Base-by-base conservation (phyloP, 2,113 vertebrate genomes). In the Seriola rivoliana region DNA sequence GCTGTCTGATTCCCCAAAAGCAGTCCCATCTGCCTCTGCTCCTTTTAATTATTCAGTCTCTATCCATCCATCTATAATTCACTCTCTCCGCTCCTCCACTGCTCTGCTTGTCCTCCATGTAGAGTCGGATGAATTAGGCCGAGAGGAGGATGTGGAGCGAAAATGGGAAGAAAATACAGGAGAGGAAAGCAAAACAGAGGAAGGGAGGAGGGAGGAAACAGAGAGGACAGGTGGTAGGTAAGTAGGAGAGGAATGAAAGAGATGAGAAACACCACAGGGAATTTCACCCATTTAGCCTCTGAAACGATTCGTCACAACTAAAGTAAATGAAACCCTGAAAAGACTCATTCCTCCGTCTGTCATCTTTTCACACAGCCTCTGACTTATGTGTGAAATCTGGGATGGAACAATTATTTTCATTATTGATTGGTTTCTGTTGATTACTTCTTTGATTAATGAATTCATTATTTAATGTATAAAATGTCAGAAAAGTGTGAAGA, bases 31-130 rank as follows among this genome's bases (percentile, higher is more conserved):
- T 86, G 78, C 58, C 78, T 75, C 25, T 62, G 40, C 78, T 82
- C 55, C 62, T 75, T 81, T 88, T 85, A 89, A 92, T 88, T 88
- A 90, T 89, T 89, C 66, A 89, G 57, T 36, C 72, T 75, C 63
- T 63, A 32, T 85, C 64, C 75, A 84, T 76, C 71, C 86, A 91
- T 88, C 83, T 82, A 78, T 81, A 76, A 88, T 86, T 90, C 77
- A 83, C 72, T 70, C 62, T 8, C 64, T 77, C 52, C 10, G 5
- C 65, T 84, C 69, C 57, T 63, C 54, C 69, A 40, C 75, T 71
- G 58, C 48, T 65, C 70, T 48, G 23, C 71, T 70, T 9, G 78
- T 67, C 16, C 17, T 54, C 67, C 62, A 44, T 6, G 69, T 25
- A 82, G 62, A 62, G 32, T 60, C 2, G 19, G 73, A 8, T 58